phyloP scores from a whole-genome alignment of 2,797 vertebrate genomes.

The Pangasius krempfi region DNA sequence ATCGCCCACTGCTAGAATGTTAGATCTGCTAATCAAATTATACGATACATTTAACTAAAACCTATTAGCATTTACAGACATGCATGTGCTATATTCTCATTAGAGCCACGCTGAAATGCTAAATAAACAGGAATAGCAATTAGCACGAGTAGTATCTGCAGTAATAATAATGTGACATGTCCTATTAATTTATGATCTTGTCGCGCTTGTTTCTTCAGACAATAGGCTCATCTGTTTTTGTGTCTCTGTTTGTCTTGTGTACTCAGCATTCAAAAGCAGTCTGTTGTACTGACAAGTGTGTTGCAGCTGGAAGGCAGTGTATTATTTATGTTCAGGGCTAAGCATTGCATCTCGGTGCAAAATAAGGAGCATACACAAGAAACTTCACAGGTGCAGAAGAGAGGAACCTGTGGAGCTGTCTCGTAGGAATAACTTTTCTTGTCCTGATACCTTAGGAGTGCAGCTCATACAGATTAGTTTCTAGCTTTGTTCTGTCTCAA shows the following conservation, averaged over 20 bases:
- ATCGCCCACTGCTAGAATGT: background rate
- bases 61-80: background rate
- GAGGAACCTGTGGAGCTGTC: constrained; percentile 51
- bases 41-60: background rate
- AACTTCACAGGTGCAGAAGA: constrained; percentile 48
- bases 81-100: background rate
- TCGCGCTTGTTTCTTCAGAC: constrained; percentile 44
- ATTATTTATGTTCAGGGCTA: constrained; percentile 48
- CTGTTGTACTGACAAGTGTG: constrained; percentile 55
- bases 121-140: constrained; percentile 11
- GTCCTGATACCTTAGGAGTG: constrained; percentile 35
- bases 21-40: background rate
- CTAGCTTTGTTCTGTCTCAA: constrained; percentile 22
- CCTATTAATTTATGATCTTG: constrained; percentile 45
- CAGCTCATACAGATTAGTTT: constrained; percentile 12
- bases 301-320: constrained; percentile 57
- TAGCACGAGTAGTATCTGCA: background rate
- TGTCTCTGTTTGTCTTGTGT: constrained; percentile 64
- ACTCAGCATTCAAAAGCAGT: constrained; percentile 59
- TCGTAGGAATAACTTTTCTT: constrained; percentile 33
- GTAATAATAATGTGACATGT: constrained; percentile 41
- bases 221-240: constrained; percentile 46
- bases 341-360: constrained; percentile 35
- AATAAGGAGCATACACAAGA: constrained; percentile 41
- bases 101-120: background rate